Evolutionary conservation across 1,140 invertebrate species (phyloP).

Genomic region (Cyclina sinensis): DNA sequence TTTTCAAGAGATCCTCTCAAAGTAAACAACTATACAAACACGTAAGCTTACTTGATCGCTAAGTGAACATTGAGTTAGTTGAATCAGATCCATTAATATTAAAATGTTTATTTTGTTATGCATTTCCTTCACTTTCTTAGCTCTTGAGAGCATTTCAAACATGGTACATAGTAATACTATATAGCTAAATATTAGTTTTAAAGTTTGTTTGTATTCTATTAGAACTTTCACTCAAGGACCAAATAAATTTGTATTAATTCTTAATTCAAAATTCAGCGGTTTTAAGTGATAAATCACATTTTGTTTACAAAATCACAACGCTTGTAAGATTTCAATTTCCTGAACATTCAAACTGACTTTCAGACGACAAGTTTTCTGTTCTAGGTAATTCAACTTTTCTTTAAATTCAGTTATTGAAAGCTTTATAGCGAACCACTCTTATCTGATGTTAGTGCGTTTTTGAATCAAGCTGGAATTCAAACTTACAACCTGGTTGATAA

Average conservation of each 20-base stretch:
- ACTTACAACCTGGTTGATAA: no score
- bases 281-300: not conserved
- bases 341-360: no score
- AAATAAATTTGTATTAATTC: not conserved
- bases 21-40: slow-evolving; percentile 2
- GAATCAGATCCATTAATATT: not conserved
- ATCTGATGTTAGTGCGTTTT: no score
- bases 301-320: no score
- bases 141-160: slow-evolving; percentile 37
- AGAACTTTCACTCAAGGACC: not conserved
- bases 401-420: no score
- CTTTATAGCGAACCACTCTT: no score
- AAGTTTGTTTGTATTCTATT: slow-evolving; percentile 21
- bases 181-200: slow-evolving; percentile 13
- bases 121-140: not conserved
- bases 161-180: slow-evolving; percentile 13
- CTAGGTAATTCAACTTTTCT: no score
- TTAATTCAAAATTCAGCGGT: not conserved
- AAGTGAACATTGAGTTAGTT: not conserved
- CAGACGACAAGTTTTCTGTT: no score
- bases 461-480: no score
- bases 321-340: no score
- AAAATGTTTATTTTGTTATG: slow-evolving; percentile 16
- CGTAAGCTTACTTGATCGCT: not conserved
- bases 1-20: no score